Evolutionary conservation across 2,113 vertebrate genomes (phyloP), one percentile per base, ranked within the genome.

Genomic region (Phrynosoma platyrhinos): DNA sequence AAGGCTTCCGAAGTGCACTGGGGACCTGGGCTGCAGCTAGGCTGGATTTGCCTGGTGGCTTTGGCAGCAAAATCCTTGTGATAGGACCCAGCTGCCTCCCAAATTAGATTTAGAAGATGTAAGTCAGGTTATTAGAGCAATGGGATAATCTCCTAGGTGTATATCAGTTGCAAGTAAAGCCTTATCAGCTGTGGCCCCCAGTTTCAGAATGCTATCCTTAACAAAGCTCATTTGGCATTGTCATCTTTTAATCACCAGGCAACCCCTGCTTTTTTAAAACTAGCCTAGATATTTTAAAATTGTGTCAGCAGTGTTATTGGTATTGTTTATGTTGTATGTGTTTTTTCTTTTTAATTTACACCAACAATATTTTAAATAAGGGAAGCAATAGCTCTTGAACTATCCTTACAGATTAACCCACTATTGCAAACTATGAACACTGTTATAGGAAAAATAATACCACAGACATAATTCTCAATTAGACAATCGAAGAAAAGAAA

Each of bases 401-500:
- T 66, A 68, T 27, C 1, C 10, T 78, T 87, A 52, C 52, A 68
- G 72, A 72, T 13, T 2, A 72, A 81, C 58, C 23, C 88, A 81
- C 58, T 2, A 10, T 32, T 78, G 13, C 4, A 69, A 25, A 62
- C 23, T 64, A 71, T 52, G 13, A 87, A 86, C 62, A 72, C 0
- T 18, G 0, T 27, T 32, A 21, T 7, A 64, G 86, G 87, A 55
- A 23, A 52, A 10, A 42, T 7, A 66, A 2, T 0, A 0, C 0
- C 7, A 5, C 7, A 0, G 0, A 62, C 3, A n/a, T 87, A 71
- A 32, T 27, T 85, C 4, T n/a, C 84, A 64, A 68, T 30, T 68
- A 27, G 32, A 25, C 52, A 87, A 5, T 36, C 32, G 36, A 36
- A 36, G 36, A 36, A 36, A 36, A 36, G 36, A 2, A 36, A 36